These are phyloP conservation scores for Dendronephthya gigantea DNA, from an alignment of 64 coral and sea anemone genomes.

Conservation along the genomic window DNA sequence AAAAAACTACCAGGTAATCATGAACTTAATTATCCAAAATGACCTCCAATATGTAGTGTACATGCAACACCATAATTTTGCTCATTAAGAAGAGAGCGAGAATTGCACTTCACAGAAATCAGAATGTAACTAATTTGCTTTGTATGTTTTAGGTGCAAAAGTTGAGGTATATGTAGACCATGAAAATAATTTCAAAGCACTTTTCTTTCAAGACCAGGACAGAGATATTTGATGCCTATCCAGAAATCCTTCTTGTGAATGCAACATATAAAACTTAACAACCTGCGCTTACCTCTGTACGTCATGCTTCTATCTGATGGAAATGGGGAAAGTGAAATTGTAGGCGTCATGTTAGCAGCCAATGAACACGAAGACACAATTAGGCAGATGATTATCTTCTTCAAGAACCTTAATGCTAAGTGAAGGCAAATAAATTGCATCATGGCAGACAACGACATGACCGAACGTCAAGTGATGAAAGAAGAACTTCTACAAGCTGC, in stretches of 20 bases:
- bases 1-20: conserved; percentile 18
- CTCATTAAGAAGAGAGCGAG: not conserved
- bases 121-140: not conserved
- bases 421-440: conserved; percentile 27
- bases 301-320: conserved; percentile 17
- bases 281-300: not conserved
- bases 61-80: not conserved
- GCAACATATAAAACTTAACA: conserved; percentile 4
- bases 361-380: conserved; percentile 34
- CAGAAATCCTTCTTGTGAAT: not conserved
- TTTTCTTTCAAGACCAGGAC: not conserved
- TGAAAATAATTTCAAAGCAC: not conserved
- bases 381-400: not conserved
- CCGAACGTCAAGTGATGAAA: not conserved
- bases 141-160: not conserved
- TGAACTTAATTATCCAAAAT: not conserved
- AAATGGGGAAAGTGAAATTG: conserved; percentile 39
- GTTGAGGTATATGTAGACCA: not conserved
- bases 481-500: not conserved
- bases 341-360: conserved; percentile 23
- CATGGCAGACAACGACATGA: conserved; percentile 29
- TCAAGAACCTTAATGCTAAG: not conserved
- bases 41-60: not conserved
- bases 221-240: not conserved
- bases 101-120: not conserved